Evolutionary conservation across 2,888 invertebrate genomes (phyloP).

Genomic region (Parasteatoda lunata): DNA sequence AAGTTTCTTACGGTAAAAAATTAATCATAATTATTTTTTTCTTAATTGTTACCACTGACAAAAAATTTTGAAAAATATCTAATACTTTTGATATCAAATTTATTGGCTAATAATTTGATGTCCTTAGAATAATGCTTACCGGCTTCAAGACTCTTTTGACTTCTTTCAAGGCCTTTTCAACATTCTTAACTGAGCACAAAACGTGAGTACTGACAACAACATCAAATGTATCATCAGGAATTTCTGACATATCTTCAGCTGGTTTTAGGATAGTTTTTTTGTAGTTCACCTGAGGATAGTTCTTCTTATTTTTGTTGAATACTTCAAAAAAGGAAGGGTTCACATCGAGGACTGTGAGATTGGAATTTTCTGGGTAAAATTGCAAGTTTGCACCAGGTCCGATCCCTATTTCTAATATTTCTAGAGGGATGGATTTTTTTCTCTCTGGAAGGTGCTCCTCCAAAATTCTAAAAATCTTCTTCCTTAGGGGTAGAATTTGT

Average conservation of each 20-base stretch:
- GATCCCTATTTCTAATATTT: constrained; percentile 70
- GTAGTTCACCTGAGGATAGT: constrained; percentile 53
- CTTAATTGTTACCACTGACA: too few species aligned
- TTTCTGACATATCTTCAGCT: constrained; percentile 71
- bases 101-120: too few species aligned
- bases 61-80: too few species aligned
- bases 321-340: constrained; percentile 70
- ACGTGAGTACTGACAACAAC: constrained; percentile 72
- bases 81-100: too few species aligned
- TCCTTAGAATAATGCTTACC: constrained; percentile 69
- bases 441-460: neutral
- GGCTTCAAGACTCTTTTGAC: constrained; percentile 71
- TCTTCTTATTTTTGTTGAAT: constrained; percentile 60
- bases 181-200: constrained; percentile 72
- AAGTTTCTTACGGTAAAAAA: too few species aligned
- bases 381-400: constrained; percentile 70
- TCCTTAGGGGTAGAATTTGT: neutral
- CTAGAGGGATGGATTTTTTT: neutral
- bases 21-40: too few species aligned
- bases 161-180: constrained; percentile 71
- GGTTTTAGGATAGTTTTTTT: constrained; percentile 69
- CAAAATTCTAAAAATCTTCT: neutral
- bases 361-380: constrained; percentile 70
- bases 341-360: constrained; percentile 70
- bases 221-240: constrained; percentile 71